Conservation (phyloP, 2,113 vertebrate genomes). For the Damaliscus lunatus region DNA sequence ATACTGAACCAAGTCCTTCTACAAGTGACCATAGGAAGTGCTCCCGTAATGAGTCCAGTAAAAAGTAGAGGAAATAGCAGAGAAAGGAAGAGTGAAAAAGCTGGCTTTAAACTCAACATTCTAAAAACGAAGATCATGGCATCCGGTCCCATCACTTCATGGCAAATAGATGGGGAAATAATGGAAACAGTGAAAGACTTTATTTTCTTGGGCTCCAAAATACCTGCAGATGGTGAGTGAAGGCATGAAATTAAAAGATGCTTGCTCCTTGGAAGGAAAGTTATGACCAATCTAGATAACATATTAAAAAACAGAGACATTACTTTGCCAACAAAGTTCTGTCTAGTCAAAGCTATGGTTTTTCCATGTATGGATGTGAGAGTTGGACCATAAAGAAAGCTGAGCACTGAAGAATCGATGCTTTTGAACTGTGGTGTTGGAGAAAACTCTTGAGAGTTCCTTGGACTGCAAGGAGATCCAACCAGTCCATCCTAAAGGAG, state of each 20-base stretch:
- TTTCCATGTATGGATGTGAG: not conserved
- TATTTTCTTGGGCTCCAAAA: not conserved
- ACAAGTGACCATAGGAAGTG: not conserved
- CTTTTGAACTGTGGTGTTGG: not conserved
- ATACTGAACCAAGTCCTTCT: not conserved
- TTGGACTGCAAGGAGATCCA: not conserved
- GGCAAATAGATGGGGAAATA: not conserved
- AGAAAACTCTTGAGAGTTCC: not conserved
- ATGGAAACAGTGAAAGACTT: not conserved
- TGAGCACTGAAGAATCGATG: not conserved
- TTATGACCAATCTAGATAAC: not conserved
- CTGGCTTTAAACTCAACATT: not conserved
- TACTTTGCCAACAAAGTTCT: not conserved
- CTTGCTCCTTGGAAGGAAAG: not conserved
- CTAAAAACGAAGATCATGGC: not conserved
- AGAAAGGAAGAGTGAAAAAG: not conserved
- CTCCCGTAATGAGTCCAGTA: too few species aligned
- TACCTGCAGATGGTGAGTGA: not conserved
- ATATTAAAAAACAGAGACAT: not conserved
- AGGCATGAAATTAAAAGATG: not conserved
- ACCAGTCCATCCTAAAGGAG: not conserved
- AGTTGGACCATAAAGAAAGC: not conserved
- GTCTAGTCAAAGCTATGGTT: not conserved
- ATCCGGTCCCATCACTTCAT: not conserved
- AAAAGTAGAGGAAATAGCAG: not conserved